Evolutionary conservation across 2,888 invertebrate species (phyloP), one percentile per base, ranked within the genome.

Genomic region (Thera obeliscata): DNA sequence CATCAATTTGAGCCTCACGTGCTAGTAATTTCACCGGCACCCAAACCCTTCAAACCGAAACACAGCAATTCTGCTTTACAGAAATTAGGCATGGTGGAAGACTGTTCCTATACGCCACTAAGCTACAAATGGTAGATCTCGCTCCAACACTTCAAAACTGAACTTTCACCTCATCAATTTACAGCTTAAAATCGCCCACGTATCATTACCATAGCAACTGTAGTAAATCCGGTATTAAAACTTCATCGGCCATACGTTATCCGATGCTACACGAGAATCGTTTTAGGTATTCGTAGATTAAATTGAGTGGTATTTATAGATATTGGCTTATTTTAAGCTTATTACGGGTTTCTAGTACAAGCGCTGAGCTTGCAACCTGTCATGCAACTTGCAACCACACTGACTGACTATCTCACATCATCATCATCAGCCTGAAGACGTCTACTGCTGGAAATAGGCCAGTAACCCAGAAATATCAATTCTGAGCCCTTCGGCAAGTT

Each of bases 241-340:
- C 84, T 85, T 87, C 85, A 87, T 88, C 82, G 87, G 83, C 86
- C 91, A 85, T 88, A 85, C 85, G 83, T 89, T 90, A 91, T 90
- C 90, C 87, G 76, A 73, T 61, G 81, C 76, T 81, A 93, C 92
- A 93, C 58, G 89, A 78, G 83, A 92, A 91, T 80, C 87, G 88
- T 91, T 92, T 93, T 91, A 92, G 86, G 87, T 83, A 79, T 81
- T 68, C 69, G 69, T 76, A 76, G 76, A 77, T 76, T 68, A 71
- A 62, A 78, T 78, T 74, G 73, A 82, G 78, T 77, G 77, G 72
- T 76, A 66, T 75, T 71, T 77, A 74, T 77, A 77, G 77, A 75
- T 79, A 76, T 76, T 64, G 64, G 66, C 75, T 70, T 63, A 58
- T 71, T 71, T 33, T 70, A 72, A 74, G 73, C 70, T 61, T 70